Evolutionary conservation across 2,888 invertebrate species (phyloP).

Genomic region (Bruchidius siliquastri): DNA sequence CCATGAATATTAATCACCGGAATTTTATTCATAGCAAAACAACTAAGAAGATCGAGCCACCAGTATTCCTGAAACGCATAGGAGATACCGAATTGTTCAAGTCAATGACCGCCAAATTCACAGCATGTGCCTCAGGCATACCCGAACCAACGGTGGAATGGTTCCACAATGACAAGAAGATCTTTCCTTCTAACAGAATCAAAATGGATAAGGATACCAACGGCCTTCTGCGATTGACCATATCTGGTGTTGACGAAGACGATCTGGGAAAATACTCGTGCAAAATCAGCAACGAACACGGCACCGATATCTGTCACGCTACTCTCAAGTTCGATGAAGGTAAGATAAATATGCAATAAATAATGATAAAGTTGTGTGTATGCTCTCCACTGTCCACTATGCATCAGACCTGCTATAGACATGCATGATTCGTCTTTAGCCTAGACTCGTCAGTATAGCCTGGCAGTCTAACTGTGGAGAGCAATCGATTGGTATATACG

Average conservation of each 20-base stretch:
- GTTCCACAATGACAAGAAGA: conserved; percentile 73
- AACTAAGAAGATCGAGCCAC: conserved; percentile 73
- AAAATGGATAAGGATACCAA: conserved; percentile 78
- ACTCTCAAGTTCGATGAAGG: conserved; percentile 66
- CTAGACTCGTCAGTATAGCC: too few relatives aligned
- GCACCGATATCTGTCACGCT: conserved; percentile 76
- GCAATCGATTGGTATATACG: too few relatives aligned
- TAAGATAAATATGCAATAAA: conserved; percentile 1
- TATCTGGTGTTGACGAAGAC: conserved; percentile 69
- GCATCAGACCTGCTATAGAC: too few relatives aligned
- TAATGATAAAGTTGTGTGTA: conserved; percentile 1
- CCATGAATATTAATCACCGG: not conserved
- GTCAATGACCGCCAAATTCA: conserved; percentile 87
- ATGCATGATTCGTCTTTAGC: too few relatives aligned
- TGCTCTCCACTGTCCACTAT: too few relatives aligned
- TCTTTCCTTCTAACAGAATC: conserved; percentile 79
- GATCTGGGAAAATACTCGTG: conserved; percentile 85
- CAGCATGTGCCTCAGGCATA: conserved; percentile 82
- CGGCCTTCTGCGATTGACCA: conserved; percentile 75
- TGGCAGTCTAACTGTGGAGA: too few relatives aligned
- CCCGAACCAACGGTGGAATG: conserved; percentile 87
- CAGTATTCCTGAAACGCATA: conserved; percentile 83
- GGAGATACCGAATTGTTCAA: conserved; percentile 83
- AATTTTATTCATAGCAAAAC: conserved; percentile 56
- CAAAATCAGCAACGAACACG: conserved; percentile 78